A percentile compares a stretch with the other conserved stretches of the same genome.
phyloP scores from a whole-genome alignment of 2,797 vertebrate genomes.

The Rhynchotus rufescens region DNA sequence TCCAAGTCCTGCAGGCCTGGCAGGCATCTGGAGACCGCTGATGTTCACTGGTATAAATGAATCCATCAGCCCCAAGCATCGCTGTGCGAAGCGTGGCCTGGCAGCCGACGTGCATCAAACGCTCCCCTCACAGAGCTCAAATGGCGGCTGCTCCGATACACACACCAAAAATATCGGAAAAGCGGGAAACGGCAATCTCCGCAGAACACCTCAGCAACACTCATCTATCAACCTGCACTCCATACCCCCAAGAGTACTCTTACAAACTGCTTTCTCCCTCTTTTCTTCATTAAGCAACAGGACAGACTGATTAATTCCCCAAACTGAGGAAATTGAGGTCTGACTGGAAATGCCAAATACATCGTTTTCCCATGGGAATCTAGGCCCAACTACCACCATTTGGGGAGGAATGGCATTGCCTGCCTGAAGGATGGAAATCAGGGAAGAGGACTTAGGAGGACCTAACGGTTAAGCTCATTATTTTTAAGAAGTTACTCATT shows the following conservation, averaged over 20 bases:
- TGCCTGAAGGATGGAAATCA: background rate
- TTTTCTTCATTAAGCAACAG: background rate
- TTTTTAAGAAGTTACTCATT: accelerated
- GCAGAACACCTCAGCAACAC: background rate
- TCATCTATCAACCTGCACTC: background rate
- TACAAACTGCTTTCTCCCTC: background rate
- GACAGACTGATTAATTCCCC: background rate
- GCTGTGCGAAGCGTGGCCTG: background rate
- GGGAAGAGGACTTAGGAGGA: background rate
- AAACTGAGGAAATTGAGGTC: background rate
- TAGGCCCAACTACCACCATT: accelerated
- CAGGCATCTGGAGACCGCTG: background rate
- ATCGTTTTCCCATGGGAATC: background rate
- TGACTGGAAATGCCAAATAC: background rate
- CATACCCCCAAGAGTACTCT: background rate
- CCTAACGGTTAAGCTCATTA: background rate
- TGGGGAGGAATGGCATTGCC: background rate
- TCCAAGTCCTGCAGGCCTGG: background rate
- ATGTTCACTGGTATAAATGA: background rate
- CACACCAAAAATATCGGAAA: background rate
- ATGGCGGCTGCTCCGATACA: background rate
- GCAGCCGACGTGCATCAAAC: background rate
- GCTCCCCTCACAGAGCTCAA: background rate
- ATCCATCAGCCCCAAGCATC: background rate
- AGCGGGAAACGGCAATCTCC: background rate